phyloP scores from a whole-genome alignment of 2,113 vertebrate species.

The Procavia capensis region DNA sequence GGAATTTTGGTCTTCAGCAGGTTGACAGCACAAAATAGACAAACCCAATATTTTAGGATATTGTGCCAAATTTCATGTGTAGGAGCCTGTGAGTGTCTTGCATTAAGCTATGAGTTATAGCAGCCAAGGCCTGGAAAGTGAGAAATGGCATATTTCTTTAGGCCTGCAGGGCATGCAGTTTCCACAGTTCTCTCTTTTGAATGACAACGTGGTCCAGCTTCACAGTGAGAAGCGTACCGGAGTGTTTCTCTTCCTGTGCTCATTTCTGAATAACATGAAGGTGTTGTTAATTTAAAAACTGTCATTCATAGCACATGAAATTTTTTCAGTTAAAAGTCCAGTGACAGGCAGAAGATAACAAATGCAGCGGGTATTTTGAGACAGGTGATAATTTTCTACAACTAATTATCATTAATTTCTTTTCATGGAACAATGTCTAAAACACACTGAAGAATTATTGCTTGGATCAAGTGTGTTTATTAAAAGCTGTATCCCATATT shows the following conservation, averaged over 20 bases:
- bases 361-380: constrained; percentile 70
- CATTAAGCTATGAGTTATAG: constrained; percentile 77
- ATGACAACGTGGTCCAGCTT: constrained; percentile 69
- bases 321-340: constrained; percentile 71
- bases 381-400: constrained; percentile 83
- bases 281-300: constrained; percentile 85
- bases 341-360: constrained; percentile 60
- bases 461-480: constrained; percentile 71
- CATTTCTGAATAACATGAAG: constrained; percentile 76
- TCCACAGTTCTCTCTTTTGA: constrained; percentile 61
- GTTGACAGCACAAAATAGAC: constrained; percentile 79
- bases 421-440: constrained; percentile 74
- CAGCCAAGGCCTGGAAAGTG: constrained; percentile 37
- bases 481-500: constrained; percentile 40
- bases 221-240: constrained; percentile 56
- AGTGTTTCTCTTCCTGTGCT: constrained; percentile 62
- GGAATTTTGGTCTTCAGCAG: constrained; percentile 72
- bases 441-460: constrained; percentile 72
- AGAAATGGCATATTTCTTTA: constrained; percentile 71
- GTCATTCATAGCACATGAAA: constrained; percentile 78
- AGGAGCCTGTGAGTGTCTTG: constrained; percentile 59
- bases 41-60: constrained; percentile 74
- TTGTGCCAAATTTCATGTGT: constrained; percentile 62
- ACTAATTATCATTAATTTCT: constrained; percentile 81
- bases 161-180: neutral